phyloP scores from a whole-genome alignment of 1,140 invertebrate genomes.

The Xylocopa sonorina region DNA sequence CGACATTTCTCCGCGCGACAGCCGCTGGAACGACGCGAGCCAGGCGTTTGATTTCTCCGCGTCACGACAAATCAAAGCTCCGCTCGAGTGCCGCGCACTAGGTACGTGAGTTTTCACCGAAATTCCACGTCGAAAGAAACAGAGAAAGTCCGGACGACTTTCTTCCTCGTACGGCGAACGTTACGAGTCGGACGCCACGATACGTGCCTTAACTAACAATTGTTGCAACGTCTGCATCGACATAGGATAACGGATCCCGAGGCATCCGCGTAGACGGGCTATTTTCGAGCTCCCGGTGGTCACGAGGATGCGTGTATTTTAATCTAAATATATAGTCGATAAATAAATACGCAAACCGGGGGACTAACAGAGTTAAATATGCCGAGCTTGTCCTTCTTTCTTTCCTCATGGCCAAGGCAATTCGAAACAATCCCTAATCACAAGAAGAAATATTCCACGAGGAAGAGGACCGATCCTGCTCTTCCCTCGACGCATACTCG shows the following conservation, averaged over 20 bases:
- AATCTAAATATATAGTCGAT: conserved; percentile 15
- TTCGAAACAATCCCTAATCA: no score
- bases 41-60: background rate
- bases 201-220: conserved; percentile 65
- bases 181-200: conserved; percentile 30
- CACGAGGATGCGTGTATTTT: background rate
- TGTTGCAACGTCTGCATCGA: conserved; percentile 11
- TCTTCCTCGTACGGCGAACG: conserved; percentile 49
- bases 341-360: conserved; percentile 31
- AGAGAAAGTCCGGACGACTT: conserved; percentile 59
- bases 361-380: background rate
- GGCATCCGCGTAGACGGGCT: background rate
- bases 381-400: background rate
- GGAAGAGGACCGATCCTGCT: background rate
- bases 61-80: background rate
- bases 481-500: background rate
- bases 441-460: background rate
- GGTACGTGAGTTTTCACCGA: conserved; percentile 54
- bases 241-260: background rate
- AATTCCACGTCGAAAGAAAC: conserved; percentile 52
- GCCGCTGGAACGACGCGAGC: background rate
- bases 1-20: background rate
- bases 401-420: background rate
- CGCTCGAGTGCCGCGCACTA: background rate
- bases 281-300: background rate